Evolutionary conservation across 1,140 invertebrate species (phyloP), one percentile per base, ranked within the genome.

Genomic region (Papilio polytes): DNA sequence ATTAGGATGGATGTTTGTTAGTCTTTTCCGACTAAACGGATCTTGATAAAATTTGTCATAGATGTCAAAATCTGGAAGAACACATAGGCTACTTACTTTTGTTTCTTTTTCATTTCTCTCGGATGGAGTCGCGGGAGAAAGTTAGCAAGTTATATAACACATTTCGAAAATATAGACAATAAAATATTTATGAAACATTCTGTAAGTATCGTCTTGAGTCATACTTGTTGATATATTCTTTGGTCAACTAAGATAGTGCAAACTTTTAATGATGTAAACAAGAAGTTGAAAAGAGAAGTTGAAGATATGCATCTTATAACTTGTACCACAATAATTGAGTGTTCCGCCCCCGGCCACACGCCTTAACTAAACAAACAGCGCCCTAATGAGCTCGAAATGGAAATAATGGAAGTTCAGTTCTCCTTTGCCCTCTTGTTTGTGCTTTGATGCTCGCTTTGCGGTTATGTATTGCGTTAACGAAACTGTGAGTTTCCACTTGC

Each of bases 341-440:
- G 46, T 63, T 74, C 74, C 73, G 85, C 87, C 84, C 76, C 79
- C 53, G 81, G 87, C 85, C 77, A 83, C 82, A 83, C 81, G 81
- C 86, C 83, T 81, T 86, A 87, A 86, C 84, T 80, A 87, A 85
- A 85, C 86, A 86, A 88, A 88, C 84, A 86, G 31, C 36, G 82
- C 26, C 77, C 83, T 89, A 89, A 89, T 89, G 88, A 88, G 85
- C 80, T 82, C 83, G 83, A 82, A 78, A 81, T 85, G 84, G 86
- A 86, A 87, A 84, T 86, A 86, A 86, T 87, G 82, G 79, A 70
- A 80, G 80, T 79, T 46, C 56, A 81, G 76, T 77, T 80, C 78
- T 51, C 66, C 53, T 76, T 48, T 51, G 36, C 41, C 41, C 44
- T 74, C 13, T 48, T 66, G 48, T 77, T 76, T 80, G 74, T 41